phyloP scores from a whole-genome alignment of 1,140 invertebrate species.

The Aphidius gifuensis region DNA sequence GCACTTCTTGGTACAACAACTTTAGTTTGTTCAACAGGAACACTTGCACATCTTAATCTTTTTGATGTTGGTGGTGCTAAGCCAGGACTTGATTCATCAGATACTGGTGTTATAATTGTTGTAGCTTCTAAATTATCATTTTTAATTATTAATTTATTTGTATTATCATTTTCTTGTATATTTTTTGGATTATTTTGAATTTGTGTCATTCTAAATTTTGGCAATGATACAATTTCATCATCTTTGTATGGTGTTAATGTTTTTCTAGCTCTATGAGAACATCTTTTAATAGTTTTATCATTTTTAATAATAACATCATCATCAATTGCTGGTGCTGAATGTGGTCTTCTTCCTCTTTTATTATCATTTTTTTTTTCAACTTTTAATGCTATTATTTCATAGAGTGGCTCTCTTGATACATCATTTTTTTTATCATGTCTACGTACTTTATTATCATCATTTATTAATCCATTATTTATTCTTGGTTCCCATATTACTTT shows the following conservation, averaged over 20 bases:
- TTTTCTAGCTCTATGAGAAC: slow-evolving; percentile 32
- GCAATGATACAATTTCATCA: slow-evolving; percentile 36
- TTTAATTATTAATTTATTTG: slow-evolving; percentile 49
- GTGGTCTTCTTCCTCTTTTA: slow-evolving; percentile 40
- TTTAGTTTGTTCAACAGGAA: slow-evolving; percentile 50
- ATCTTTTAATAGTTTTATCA: slow-evolving; percentile 11
- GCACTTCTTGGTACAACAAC: slow-evolving; percentile 49
- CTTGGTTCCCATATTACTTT: slow-evolving; percentile 18
- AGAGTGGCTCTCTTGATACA: slow-evolving; percentile 38
- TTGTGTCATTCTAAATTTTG: slow-evolving; percentile 30
- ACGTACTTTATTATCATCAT: slow-evolving; percentile 10
- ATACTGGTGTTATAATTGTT: slow-evolving; percentile 28
- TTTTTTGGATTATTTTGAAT: slow-evolving; percentile 29
- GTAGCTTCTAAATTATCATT: slow-evolving; percentile 32
- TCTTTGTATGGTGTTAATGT: slow-evolving; percentile 50
- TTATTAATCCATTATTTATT: slow-evolving; percentile 22
- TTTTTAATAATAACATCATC: slow-evolving; percentile 18
- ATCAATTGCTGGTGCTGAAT: slow-evolving; percentile 48
- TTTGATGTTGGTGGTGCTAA: slow-evolving; percentile 35
- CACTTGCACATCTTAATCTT: slow-evolving; percentile 51
- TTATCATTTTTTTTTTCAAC: slow-evolving; percentile 37
- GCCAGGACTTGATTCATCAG: slow-evolving; percentile 24
- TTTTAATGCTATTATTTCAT: slow-evolving; percentile 45
- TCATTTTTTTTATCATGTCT: slow-evolving; percentile 25
- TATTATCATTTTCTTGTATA: slow-evolving; percentile 48